Evolutionary conservation across 2,113 vertebrate genomes (phyloP), one percentile per base, ranked within the genome.

Genomic region (Phalacrocorax pelagicus): DNA sequence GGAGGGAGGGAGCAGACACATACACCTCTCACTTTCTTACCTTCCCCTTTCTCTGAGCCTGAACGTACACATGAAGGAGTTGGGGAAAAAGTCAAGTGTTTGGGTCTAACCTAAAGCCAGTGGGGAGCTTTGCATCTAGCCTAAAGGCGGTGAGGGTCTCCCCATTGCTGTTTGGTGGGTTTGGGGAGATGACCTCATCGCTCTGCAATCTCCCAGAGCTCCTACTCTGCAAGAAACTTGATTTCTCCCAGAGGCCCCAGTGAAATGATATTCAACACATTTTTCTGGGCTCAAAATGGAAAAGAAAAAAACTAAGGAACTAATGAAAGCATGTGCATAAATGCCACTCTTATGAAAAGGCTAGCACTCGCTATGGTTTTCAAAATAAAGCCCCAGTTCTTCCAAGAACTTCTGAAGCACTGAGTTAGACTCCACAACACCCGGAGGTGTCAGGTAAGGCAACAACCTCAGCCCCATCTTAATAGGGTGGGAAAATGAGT

Each of bases 291-390:
- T 78, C 40, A 49, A 78, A 92, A 78, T 46, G n/a, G 80, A 89
- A 81, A 92, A 78, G 32, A 44, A 85, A 91, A 51, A 91, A 40
- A 55, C 30, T 83, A 20, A 80, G 44, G 77, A 40, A 75, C 86
- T 79, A 95, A 93, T 94, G 91, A 96, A 96, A 94, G 51, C 36
- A 44, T 36, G 51, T 78, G 90, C 54, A 78, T 97, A 96, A 96
- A 96, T 62, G 55, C 79, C 59, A 24, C 78, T 86, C 58, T 63
- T 70, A 57, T 74, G 46, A 74, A 94, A 94, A 86, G n/a, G 58
- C 71, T 36, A 62, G 34, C 0, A 0, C 46, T 92, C 73, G 54
- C 58, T 77, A 14, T 10, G 67, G 58, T 46, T 88, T 95, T 77
- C 77, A 80, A 82, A 97, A 94, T 75, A 96, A 92, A 92, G 75